phyloP scores from a whole-genome alignment of 2,797 vertebrate species.

The Aquila chrysaetos region DNA sequence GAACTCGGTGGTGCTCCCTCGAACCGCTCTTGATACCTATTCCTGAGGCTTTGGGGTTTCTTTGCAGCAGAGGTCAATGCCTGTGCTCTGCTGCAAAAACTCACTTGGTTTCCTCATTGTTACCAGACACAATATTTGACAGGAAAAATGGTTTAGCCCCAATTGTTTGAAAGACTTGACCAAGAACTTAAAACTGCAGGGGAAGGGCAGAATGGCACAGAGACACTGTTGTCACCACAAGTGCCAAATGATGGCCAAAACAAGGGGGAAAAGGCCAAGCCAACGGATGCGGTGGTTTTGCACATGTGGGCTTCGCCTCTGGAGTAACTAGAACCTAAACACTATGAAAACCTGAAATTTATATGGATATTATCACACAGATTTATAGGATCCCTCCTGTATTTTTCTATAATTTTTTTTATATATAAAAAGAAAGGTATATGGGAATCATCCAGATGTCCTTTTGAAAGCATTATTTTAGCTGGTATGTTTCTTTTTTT shows the following conservation, averaged over 20 bases:
- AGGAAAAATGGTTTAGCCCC: background rate
- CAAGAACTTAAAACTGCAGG: background rate
- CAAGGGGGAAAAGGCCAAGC: background rate
- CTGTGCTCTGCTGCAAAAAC: background rate
- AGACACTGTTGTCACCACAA: background rate
- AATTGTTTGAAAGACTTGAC: accelerated
- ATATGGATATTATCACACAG: accelerated
- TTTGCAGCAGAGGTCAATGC: accelerated
- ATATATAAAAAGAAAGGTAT: background rate
- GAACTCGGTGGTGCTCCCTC: background rate
- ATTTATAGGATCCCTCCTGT: accelerated
- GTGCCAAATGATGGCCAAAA: background rate
- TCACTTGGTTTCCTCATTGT: background rate
- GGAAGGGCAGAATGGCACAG: accelerated
- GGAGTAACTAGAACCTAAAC: background rate
- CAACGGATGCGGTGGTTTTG: accelerated
- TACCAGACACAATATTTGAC: accelerated
- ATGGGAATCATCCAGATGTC: background rate
- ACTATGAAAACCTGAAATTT: background rate
- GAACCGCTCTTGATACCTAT: accelerated
- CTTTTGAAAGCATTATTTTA: background rate
- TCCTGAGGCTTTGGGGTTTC: background rate
- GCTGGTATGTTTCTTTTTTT: background rate
- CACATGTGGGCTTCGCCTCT: background rate
- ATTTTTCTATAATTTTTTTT: background rate